Conservation (phyloP, 2,888 invertebrate genomes). For the Tortrix viridana region DNA sequence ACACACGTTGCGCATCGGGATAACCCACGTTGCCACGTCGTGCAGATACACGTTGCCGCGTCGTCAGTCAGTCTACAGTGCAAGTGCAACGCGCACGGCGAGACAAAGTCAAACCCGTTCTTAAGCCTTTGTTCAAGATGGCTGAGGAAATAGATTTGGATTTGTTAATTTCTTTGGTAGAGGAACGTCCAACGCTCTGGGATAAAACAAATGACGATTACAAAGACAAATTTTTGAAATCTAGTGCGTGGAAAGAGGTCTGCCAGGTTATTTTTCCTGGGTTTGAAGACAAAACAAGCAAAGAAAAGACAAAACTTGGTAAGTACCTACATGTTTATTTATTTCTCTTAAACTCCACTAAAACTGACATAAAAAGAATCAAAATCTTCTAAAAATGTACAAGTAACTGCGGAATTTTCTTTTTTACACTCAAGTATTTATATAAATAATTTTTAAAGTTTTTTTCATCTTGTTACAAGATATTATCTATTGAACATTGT, state of each 20-base stretch:
- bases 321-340: conserved; percentile 3
- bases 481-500: too few species aligned
- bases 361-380: not conserved
- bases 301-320: conserved; percentile 6
- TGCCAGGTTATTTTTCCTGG: conserved; percentile 9
- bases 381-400: not conserved
- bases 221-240: conserved; percentile 8
- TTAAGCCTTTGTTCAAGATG: conserved; percentile 1
- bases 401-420: too few species aligned
- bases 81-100: too few species aligned
- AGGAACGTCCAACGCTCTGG: conserved; percentile 10
- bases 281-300: not conserved
- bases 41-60: not conserved
- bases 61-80: not conserved
- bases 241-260: conserved; percentile 9
- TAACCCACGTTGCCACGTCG: not conserved
- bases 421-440: too few species aligned
- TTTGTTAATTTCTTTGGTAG: conserved; percentile 8
- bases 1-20: not conserved
- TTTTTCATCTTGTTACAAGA: conserved; percentile 1
- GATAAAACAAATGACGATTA: conserved; percentile 10
- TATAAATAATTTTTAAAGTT: conserved; percentile 1
- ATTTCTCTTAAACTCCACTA: conserved; percentile 3
- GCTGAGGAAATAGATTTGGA: not conserved
- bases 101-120: too few species aligned